phyloP scores from a whole-genome alignment of 2,113 vertebrate species.

The Corythaixoides concolor region DNA sequence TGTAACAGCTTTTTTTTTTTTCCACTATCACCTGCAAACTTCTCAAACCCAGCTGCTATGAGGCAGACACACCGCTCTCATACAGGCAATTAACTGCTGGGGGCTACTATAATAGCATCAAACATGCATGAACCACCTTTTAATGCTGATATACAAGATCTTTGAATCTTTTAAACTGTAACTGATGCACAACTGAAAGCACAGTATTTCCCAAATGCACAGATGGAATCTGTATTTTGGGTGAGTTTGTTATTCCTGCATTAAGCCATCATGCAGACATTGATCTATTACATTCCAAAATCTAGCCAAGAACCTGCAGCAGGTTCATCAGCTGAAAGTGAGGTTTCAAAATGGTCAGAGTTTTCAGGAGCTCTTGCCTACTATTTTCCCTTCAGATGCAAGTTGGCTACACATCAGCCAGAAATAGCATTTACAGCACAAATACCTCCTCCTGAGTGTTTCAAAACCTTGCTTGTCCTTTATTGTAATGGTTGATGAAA shows the following conservation, averaged over 20 bases:
- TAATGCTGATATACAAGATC: background rate
- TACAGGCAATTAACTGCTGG: background rate
- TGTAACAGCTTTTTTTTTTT: background rate
- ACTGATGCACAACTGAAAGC: background rate
- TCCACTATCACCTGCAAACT: background rate
- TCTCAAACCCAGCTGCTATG: background rate
- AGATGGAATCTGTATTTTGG: background rate
- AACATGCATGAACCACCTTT: background rate
- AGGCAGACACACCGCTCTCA: background rate
- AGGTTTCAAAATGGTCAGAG: fast-evolving
- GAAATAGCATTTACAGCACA: background rate
- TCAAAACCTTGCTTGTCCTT: background rate
- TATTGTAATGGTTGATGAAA: background rate
- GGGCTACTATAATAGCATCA: fast-evolving
- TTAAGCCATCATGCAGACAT: background rate
- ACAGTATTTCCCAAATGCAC: background rate
- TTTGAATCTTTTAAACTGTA: background rate
- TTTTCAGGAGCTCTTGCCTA: background rate
- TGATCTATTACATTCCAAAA: background rate
- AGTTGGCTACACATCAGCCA: background rate
- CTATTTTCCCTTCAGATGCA: background rate
- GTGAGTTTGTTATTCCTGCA: background rate
- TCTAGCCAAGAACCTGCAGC: background rate
- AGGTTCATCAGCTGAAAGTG: background rate
- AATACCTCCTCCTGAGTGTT: background rate